Evolutionary conservation across 2,888 invertebrate genomes (phyloP).

Genomic region (Phymatocera aterrima): DNA sequence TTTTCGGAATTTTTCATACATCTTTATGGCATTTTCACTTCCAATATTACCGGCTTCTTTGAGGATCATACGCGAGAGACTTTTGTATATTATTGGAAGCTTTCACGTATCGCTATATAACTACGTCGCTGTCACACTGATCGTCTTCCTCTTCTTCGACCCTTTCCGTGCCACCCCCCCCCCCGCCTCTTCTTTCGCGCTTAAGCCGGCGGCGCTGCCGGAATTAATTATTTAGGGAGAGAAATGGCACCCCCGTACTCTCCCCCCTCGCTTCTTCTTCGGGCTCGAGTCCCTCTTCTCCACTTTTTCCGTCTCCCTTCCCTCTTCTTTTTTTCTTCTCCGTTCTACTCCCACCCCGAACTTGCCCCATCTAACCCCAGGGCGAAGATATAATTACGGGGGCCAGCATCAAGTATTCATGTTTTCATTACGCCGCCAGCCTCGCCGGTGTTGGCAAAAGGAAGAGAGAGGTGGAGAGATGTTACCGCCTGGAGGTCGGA

Average conservation of each 20-base stretch:
- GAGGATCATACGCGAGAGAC: background rate
- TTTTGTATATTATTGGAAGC: background rate
- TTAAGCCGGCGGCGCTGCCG: slow-evolving; percentile 72
- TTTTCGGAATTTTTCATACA: background rate
- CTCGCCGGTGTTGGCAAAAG: slow-evolving; percentile 50
- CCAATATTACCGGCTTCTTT: background rate
- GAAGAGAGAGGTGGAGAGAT: slow-evolving; percentile 56
- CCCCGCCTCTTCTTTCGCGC: slow-evolving; percentile 61
- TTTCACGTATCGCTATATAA: slow-evolving; percentile 38
- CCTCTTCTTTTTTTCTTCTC: slow-evolving; percentile 46
- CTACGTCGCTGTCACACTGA: slow-evolving; percentile 49
- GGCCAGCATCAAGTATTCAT: slow-evolving; percentile 73
- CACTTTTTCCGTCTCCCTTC: slow-evolving; percentile 42
- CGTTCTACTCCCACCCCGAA: slow-evolving; percentile 37
- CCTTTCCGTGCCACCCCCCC: slow-evolving; percentile 62
- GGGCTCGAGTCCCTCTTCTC: slow-evolving; percentile 29
- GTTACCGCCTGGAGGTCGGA: slow-evolving; percentile 51
- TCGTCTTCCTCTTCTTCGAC: slow-evolving; percentile 52
- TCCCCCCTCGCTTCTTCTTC: slow-evolving; percentile 42
- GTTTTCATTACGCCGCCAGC: slow-evolving; percentile 72
- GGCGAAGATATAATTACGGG: slow-evolving; percentile 74
- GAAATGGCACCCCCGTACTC: slow-evolving; percentile 68
- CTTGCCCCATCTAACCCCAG: slow-evolving; percentile 62
- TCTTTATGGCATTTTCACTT: background rate
- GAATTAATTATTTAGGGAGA: slow-evolving; percentile 75